Percentiles rank a stretch among this genome's conserved stretches.
Conservation (phyloP, 2,797 vertebrate species). For the Orientallactaga sibirica region DNA sequence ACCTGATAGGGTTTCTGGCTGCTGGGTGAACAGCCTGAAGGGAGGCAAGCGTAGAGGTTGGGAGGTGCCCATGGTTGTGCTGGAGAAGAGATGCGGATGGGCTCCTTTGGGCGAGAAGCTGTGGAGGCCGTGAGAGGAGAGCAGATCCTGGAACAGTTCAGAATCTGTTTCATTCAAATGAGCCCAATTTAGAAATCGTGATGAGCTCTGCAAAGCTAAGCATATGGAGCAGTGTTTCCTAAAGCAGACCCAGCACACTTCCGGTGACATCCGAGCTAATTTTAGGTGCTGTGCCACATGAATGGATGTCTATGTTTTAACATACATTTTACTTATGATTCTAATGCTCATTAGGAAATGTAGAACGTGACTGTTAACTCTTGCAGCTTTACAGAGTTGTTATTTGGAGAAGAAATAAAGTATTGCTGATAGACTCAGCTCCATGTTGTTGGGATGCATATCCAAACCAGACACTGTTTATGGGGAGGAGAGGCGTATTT, state of each 20-base stretch:
- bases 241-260: slow-evolving; percentile 57
- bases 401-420: slow-evolving; percentile 22
- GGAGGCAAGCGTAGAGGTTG: not conserved
- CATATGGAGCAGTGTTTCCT: slow-evolving; percentile 69
- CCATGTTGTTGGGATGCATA: too few species aligned
- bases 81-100: slow-evolving; percentile 5
- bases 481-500: too few species aligned
- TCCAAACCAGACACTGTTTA: too few species aligned
- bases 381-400: not conserved
- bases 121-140: slow-evolving; percentile 1
- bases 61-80: not conserved
- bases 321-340: slow-evolving; percentile 3
- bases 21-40: not conserved
- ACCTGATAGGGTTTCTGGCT: not conserved
- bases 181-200: slow-evolving; percentile 62
- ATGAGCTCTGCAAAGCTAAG: slow-evolving; percentile 50
- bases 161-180: slow-evolving; percentile 62
- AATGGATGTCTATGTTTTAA: slow-evolving; percentile 41
- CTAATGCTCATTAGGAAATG: slow-evolving; percentile 17
- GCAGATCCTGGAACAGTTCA: slow-evolving; percentile 40
- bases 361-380: slow-evolving; percentile 25
- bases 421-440: not conserved
- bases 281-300: slow-evolving; percentile 13
- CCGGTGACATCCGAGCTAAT: slow-evolving; percentile 58
- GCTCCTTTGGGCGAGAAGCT: not conserved